phyloP scores from a whole-genome alignment of 2,113 vertebrate genomes.

The Odontophorus gujanensis region DNA sequence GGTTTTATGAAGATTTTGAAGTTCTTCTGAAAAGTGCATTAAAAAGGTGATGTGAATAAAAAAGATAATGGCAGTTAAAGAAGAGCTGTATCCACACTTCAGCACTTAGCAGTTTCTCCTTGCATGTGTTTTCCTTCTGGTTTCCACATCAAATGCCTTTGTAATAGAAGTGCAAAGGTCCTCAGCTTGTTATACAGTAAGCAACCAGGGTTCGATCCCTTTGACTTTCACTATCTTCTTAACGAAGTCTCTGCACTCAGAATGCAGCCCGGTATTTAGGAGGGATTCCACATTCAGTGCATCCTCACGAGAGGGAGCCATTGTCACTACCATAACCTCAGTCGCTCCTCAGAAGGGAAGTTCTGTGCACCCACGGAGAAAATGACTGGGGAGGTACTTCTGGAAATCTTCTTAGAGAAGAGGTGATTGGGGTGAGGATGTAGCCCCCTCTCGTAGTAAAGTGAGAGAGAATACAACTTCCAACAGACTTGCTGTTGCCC shows the following conservation, averaged over 20 bases:
- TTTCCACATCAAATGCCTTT: neutral
- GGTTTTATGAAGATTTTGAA: neutral
- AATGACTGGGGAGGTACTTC: neutral
- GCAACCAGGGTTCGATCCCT: neutral
- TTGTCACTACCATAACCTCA: neutral
- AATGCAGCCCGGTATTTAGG: neutral
- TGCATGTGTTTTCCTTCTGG: neutral
- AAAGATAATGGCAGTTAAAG: neutral
- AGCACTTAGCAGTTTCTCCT: neutral
- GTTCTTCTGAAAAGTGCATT: neutral
- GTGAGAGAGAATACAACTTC: neutral
- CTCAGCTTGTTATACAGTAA: neutral
- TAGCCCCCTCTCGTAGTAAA: neutral
- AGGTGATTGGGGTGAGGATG: neutral
- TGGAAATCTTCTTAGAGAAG: neutral
- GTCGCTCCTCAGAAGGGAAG: neutral
- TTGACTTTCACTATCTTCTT: neutral
- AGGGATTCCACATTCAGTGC: neutral
- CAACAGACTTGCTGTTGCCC: neutral
- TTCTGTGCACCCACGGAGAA: neutral
- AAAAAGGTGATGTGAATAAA: neutral
- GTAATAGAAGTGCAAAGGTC: neutral
- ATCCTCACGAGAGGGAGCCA: slow-evolving; percentile 52
- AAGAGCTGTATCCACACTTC: neutral
- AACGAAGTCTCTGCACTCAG: neutral